Evolutionary conservation across 2,888 invertebrate species (phyloP), one percentile per base, ranked within the genome.

Genomic region (Plusia festucae): DNA sequence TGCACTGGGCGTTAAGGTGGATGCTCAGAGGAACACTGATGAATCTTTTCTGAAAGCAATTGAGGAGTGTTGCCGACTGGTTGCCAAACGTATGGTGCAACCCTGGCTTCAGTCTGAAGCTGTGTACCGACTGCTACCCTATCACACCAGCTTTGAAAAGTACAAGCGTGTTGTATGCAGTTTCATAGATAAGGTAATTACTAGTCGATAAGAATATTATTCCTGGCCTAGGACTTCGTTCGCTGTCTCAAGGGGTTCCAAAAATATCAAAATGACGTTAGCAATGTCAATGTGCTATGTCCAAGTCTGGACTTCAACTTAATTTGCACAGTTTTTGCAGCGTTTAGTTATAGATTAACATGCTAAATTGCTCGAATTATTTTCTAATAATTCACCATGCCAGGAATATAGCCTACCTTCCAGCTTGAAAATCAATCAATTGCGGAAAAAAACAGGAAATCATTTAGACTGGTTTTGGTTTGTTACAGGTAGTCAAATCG

Each of bases 101-200:
- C 87, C 88, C 0, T 87, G 87, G 86, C 55, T 89, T 16, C 68
- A 86, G 34, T 74, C 69, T 1, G 79, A 84, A 9, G 60, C 67
- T 0, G 54, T 88, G 8, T 87, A 87, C 40, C 76, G 73, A 16
- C 44, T 73, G 59, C 60, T 84, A 32, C 81, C 73, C 0, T 49
- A 49, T 20, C 40, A 71, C 11, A 4, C 8, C 2, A 20, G 15
- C 0, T 67, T 72, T 20, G 52, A 77, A 18, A n/a, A 8, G 8
- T 53, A 60, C 58, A 82, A 78, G 49, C 52, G 72, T 2, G 16
- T 58, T 0, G 72, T 85, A 53, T 79, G 72, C 44, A 53, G 70
- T 4, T 85, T 82, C 61, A 73, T 84, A 53, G 73, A 84, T 53
- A 61, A 75, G 70, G 84, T 84, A 15, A 34, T 34, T 2, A 11